Evolutionary conservation across 2,113 vertebrate genomes (phyloP).

Genomic region (Miniopterus natalensis): DNA sequence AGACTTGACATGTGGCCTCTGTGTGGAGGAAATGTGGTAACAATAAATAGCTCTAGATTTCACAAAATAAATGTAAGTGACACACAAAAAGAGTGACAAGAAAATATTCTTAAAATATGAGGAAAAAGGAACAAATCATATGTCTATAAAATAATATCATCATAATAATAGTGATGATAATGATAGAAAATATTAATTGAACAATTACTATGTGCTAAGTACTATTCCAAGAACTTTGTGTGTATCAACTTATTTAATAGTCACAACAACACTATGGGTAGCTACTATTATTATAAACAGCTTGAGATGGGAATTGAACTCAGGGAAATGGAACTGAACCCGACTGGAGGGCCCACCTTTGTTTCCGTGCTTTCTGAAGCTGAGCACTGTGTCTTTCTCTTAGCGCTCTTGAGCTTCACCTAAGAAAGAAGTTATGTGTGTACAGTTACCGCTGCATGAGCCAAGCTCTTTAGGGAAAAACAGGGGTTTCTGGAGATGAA

Average conservation of each 20-base stretch:
- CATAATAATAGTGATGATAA: not conserved
- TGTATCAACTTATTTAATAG: not conserved
- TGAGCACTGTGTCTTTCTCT: not conserved
- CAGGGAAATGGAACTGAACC: not conserved
- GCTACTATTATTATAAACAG: not conserved
- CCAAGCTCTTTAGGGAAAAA: not conserved
- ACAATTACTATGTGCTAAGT: not conserved
- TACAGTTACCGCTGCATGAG: not conserved
- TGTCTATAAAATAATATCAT: conserved; percentile 34
- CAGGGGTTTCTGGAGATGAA: not conserved
- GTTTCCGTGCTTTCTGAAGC: not conserved
- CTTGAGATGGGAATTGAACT: not conserved
- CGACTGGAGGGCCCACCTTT: not conserved
- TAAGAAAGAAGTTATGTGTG: not conserved
- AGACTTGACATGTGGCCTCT: not conserved
- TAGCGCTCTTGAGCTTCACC: not conserved
- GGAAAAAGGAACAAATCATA: conserved; percentile 9
- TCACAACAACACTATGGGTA: not conserved
- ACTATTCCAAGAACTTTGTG: not conserved
- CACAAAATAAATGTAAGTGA: not conserved
- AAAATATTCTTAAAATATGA: conserved; percentile 27
- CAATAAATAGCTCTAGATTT: not conserved
- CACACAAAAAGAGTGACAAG: not conserved
- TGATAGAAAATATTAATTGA: not conserved
- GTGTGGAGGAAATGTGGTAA: not conserved